Conservation (phyloP, 2,113 vertebrate genomes). For the Brevimyrus niger region DNA sequence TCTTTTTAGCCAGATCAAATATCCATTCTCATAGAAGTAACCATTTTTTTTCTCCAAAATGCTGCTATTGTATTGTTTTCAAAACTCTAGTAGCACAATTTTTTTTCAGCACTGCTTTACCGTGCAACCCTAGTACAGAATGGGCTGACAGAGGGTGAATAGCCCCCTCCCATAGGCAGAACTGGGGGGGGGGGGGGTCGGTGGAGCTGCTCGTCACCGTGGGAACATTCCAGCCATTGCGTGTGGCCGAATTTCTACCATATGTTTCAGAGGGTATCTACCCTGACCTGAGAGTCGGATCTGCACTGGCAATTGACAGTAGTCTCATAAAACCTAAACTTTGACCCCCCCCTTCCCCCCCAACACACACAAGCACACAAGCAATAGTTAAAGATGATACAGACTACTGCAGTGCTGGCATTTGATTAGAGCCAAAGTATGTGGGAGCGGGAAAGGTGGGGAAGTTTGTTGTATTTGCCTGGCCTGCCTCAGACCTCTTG, state of each 20-base stretch:
- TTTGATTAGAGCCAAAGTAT: not conserved
- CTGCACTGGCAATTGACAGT: not conserved
- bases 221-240: conserved; percentile 33
- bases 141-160: not conserved
- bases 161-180: not conserved
- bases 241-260: conserved; percentile 25
- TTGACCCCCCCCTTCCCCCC: not conserved
- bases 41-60: not conserved
- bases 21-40: not conserved
- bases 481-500: not conserved
- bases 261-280: not conserved
- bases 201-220: conserved; percentile 22
- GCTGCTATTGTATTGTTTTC: not conserved
- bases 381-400: not conserved
- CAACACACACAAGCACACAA: not conserved
- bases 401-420: not conserved
- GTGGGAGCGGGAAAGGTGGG: too few species aligned
- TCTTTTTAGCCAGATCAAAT: not conserved
- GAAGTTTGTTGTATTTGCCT: not conserved
- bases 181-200: not conserved
- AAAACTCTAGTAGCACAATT: not conserved
- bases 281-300: not conserved
- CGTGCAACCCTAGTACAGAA: not conserved
- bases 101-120: not conserved
- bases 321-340: not conserved